Evolutionary conservation across 2,888 invertebrate genomes (phyloP).

Genomic region (Stenodera caucasica): DNA sequence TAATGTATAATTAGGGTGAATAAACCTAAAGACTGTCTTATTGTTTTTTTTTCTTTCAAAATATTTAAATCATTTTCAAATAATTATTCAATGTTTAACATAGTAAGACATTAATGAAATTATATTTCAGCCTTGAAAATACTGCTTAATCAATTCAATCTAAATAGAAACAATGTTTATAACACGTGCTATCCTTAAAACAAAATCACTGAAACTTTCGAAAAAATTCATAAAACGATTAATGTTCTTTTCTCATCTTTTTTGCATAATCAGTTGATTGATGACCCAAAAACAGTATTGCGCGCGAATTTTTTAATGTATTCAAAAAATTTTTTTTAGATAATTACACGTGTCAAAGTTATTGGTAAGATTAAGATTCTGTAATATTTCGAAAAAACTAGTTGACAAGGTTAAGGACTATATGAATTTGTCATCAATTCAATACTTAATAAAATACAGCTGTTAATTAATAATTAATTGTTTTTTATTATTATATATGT

Average conservation of each 20-base stretch:
- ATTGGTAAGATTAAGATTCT: no score
- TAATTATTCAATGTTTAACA: neutral
- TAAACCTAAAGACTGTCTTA: slow-evolving; percentile 2
- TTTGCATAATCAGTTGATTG: no score
- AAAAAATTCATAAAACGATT: neutral
- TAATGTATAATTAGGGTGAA: slow-evolving; percentile 15
- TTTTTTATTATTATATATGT: no score
- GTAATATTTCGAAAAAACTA: neutral
- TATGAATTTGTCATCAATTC: no score
- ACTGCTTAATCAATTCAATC: neutral
- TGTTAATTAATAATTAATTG: no score
- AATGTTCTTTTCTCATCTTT: no score
- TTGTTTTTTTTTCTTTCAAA: neutral
- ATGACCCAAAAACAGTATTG: no score
- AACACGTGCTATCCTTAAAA: neutral
- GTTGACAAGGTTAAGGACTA: neutral
- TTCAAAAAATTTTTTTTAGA: no score
- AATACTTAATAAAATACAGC: no score
- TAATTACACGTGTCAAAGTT: no score
- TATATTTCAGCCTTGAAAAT: neutral
- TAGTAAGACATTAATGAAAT: neutral
- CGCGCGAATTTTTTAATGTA: no score
- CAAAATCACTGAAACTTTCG: neutral
- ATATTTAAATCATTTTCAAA: neutral
- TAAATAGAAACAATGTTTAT: neutral